Evolutionary conservation across 2,113 vertebrate species (phyloP).

Genomic region (Zootoca vivipara): DNA sequence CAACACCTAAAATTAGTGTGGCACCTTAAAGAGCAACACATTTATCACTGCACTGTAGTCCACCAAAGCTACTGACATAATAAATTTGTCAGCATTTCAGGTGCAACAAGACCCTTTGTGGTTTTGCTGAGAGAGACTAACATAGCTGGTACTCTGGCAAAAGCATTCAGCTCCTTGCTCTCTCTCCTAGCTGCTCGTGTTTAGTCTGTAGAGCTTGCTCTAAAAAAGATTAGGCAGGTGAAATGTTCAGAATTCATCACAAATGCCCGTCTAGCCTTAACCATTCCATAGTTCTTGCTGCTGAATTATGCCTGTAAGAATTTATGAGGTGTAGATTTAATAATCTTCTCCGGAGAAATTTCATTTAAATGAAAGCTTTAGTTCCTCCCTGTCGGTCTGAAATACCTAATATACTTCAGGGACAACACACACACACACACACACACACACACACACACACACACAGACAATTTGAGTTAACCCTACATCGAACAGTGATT

Average conservation of each 20-base stretch:
- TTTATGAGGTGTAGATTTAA: background rate
- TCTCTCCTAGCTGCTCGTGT: background rate
- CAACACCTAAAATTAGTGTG: no score
- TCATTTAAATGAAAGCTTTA: background rate
- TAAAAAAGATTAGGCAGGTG: background rate
- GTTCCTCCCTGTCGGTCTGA: background rate
- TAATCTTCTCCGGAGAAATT: background rate
- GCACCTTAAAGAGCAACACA: no score
- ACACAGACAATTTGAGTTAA: background rate
- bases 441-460: background rate
- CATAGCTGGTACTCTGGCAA: background rate
- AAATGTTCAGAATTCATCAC: background rate
- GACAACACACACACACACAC: background rate
- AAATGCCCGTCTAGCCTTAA: background rate
- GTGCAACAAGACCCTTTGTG: no score
- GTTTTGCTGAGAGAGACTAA: no score
- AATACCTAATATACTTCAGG: background rate
- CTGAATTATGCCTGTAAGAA: background rate
- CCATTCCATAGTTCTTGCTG: background rate
- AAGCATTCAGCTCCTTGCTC: background rate
- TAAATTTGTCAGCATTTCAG: no score
- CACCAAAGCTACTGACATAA: no score
- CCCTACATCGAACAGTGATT: background rate
- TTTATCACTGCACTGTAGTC: no score
- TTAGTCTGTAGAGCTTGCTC: background rate